Evolutionary conservation across 2,113 vertebrate genomes (phyloP).

Genomic region (Chionis minor): DNA sequence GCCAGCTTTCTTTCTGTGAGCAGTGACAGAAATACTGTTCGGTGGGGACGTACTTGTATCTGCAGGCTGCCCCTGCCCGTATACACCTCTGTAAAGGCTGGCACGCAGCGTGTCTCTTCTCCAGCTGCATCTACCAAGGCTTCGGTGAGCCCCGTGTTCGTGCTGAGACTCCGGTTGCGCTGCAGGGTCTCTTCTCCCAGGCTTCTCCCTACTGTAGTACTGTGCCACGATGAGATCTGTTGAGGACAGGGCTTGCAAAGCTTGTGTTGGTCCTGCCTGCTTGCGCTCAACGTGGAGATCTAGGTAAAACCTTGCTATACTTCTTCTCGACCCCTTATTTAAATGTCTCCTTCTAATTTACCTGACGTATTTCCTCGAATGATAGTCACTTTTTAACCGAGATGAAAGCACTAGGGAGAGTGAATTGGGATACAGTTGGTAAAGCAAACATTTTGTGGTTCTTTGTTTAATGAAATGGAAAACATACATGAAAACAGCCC

Average conservation of each 20-base stretch:
- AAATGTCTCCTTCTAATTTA: neutral
- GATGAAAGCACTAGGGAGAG: neutral
- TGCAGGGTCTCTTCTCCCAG: neutral
- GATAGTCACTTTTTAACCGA: neutral
- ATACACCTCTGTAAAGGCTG: neutral
- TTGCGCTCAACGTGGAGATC: neutral
- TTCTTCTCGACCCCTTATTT: neutral
- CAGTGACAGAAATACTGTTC: neutral
- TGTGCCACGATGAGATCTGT: neutral
- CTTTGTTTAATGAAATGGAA: neutral
- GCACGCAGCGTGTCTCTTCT: rapidly evolving
- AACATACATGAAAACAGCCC: neutral
- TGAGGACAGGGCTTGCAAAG: neutral
- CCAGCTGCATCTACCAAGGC: neutral
- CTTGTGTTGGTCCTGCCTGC: neutral
- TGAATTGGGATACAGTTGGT: neutral
- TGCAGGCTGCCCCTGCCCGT: neutral
- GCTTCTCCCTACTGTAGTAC: neutral
- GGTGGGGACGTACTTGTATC: neutral
- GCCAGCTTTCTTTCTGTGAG: neutral
- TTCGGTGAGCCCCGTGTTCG: neutral
- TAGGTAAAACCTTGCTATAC: neutral
- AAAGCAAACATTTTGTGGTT: neutral
- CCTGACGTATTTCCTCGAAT: neutral
- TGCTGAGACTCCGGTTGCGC: neutral